Evolutionary conservation across 2,888 invertebrate species (phyloP), one percentile per base, ranked within the genome.

Genomic region (Chaetoderma sp.): DNA sequence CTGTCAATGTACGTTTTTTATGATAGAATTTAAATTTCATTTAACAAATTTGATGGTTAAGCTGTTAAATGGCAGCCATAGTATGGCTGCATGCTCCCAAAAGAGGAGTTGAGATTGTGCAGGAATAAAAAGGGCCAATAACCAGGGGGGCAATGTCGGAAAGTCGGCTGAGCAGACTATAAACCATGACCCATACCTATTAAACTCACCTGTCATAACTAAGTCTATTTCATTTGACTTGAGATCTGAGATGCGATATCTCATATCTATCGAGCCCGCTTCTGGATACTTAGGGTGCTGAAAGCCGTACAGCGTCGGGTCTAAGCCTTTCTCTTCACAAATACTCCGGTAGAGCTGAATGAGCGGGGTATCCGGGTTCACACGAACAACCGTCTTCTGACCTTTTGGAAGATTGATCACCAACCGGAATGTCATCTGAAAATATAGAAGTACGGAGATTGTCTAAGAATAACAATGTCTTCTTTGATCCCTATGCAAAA

Each of bases 331-430:
- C 82, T 93, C 92, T 56, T 90, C 89, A 82, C 93, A 93, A 16
- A 93, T 91, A 82, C 91, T 90, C 63, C 89, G 88, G 77, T 93
- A 89, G 58, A 94, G 90, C 69, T 93, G 91, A 45, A 90, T 90
- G 32, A 94, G 87, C 30, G 89, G 88, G 56, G 91, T 91, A 73
- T 91, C 90, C 16, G 92, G 91, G 72, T 92, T 92, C 67, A 93
- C 90, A 70, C 94, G 88, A 44, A 91, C 89, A 13, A 94, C 93
- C 86, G 91, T 92, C 63, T 94, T 89, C 87, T 94, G 94, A 83
- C 92, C 92, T 75, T 92, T 90, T 33, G 94, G 94, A 75, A 94
- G 88, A 82, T 93, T 91, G 36, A 94, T 92, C 85, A 90, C 85
- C 47, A 86, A 77, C 27, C 86, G 76, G 56, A 85, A 81, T 16